Evolutionary conservation across 2,113 vertebrate genomes (phyloP).

Genomic region (Hippoglossus stenolepis): DNA sequence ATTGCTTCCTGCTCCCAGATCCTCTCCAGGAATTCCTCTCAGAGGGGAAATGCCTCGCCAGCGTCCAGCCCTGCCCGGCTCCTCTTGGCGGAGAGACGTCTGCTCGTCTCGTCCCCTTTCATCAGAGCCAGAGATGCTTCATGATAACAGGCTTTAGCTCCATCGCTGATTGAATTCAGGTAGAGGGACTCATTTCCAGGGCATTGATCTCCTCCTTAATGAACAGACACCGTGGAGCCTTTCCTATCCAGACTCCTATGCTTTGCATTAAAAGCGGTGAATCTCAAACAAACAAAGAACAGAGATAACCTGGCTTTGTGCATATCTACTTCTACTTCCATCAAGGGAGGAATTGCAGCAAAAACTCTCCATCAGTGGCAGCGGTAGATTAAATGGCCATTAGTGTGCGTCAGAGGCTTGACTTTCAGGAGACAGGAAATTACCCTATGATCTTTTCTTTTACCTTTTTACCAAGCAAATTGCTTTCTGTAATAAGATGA

Average conservation of each 20-base stretch:
- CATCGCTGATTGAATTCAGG: slow-evolving; percentile 72
- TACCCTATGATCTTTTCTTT: slow-evolving; percentile 45
- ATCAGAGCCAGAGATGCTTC: slow-evolving; percentile 54
- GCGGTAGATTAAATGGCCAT: slow-evolving; percentile 57
- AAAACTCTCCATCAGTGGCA: slow-evolving; percentile 30
- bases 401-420: slow-evolving; percentile 37
- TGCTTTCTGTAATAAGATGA: slow-evolving; percentile 42
- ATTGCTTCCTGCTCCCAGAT: slow-evolving; percentile 18
- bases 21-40: slow-evolving; percentile 47
- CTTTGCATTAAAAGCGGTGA: slow-evolving; percentile 46
- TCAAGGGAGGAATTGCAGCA: slow-evolving; percentile 5
- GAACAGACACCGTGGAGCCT: slow-evolving; percentile 73
- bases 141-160: slow-evolving; percentile 65
- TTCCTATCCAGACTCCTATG: slow-evolving; percentile 38
- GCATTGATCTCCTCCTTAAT: slow-evolving; percentile 71
- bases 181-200: slow-evolving; percentile 67
- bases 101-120: slow-evolving; percentile 56
- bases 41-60: slow-evolving; percentile 30
- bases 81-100: slow-evolving; percentile 49
- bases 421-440: slow-evolving; percentile 65
- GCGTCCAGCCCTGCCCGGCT: slow-evolving; percentile 45
- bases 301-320: slow-evolving; percentile 41
- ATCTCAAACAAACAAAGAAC: slow-evolving; percentile 44
- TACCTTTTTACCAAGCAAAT: slow-evolving; percentile 27
- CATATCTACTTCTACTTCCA: slow-evolving; percentile 20